Base-by-base conservation (phyloP, 2,797 vertebrate species). In the Mallotus villosus region DNA sequence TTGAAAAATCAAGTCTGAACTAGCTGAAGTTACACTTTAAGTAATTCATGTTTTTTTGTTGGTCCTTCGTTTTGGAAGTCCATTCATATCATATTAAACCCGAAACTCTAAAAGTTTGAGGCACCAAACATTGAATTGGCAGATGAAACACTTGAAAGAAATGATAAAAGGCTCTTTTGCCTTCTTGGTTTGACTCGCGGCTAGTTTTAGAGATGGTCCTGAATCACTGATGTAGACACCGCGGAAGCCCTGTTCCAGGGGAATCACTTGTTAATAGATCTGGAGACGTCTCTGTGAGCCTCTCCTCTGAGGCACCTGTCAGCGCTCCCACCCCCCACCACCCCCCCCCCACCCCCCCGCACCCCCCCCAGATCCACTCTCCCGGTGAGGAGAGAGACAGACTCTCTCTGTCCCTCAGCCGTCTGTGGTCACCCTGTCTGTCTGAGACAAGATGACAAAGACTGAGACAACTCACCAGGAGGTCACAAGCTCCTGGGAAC, bases 181-280 rank as follows among this genome's bases (percentile, higher is more conserved):
- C 41, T 62, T 16, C 46, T 53, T 59, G 60, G 59, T 73, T 69
- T 66, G 27, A 66, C 74, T 79, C 60, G 21, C 1, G 12, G 57
- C 62, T 71, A 7, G 70, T 75, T 79, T 77, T 32, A 71, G 68
- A 75, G 55, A 68, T 74, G 76, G 57, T 77, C 78, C 71, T 75
- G 70, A 77, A 81, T 75, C 74, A n/a, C 66, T 75, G 66, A 73
- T 73, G 74, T 67, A 67, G 73, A 29, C 75, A 75, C 22, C 19
- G 61, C 25, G 37, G 58, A 63, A 67, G 46, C 51, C 49, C 53
- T 65, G 73, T 71, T 63, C 22, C 61, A 63, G 77, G 81, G 77
- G 77, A 80, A 78, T 75, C 68, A 53, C 63, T 74, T 63, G 71
- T 65, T 79, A 86, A 88, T 79, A 76, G 81, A 84, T 65, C 73